These are phyloP conservation scores for Phymastichus coffea DNA, from an alignment of 1,140 invertebrate species.

Conservation along the genomic window DNA sequence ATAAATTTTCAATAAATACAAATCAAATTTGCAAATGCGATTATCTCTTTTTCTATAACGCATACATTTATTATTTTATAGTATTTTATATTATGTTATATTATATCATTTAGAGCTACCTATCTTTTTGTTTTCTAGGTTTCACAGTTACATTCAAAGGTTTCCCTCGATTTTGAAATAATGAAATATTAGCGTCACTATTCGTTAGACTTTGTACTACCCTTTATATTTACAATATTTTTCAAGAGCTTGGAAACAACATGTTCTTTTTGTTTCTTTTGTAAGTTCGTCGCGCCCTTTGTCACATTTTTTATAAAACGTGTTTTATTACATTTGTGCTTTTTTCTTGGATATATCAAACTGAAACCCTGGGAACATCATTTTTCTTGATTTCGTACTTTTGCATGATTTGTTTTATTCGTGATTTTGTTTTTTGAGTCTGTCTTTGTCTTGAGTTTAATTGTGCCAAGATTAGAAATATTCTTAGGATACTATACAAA, in stretches of 20 bases:
- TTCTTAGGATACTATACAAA: no score
- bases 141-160: background rate
- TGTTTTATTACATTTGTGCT: background rate
- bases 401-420: background rate
- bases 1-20: no score
- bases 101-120: no score
- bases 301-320: background rate
- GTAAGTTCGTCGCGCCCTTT: background rate
- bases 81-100: no score
- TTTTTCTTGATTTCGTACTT: background rate
- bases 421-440: background rate
- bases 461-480: no score
- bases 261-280: constrained; percentile 1
- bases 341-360: background rate
- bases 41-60: no score
- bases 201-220: background rate
- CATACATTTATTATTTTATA: no score
- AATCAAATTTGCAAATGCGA: no score
- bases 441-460: no score
- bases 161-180: background rate
- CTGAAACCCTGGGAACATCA: background rate
- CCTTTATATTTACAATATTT: background rate
- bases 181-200: background rate
- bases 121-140: no score
- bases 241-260: background rate